Base-by-base conservation (phyloP, 2,113 vertebrate species). In the Haliaeetus leucogaster region DNA sequence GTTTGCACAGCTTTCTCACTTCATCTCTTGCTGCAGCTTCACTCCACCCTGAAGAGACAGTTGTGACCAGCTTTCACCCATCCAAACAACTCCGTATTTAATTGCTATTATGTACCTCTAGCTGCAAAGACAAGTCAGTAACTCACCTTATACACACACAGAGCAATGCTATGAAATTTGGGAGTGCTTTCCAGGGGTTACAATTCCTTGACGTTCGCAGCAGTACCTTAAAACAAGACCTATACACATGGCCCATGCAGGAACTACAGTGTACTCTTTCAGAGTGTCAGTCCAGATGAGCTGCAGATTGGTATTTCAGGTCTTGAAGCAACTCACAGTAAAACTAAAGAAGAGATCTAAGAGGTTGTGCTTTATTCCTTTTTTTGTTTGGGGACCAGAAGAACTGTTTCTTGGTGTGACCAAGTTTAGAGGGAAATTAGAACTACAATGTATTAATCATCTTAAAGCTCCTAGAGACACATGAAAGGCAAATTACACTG, bases 401-500 rank as follows among this genome's bases (percentile, higher is more conserved):
- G 11, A 70, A 52, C 12, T 68, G 23, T 68, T 74, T 72, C 43
- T 81, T 68, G 12, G 36, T 87, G 22, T 70, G 40, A 36, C 25
- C 53, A 87, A 23, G 6, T 40, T 87, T 52, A 92, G 26, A 82
- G 2, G 9, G 20, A 86, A 95, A 84, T 68, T 26, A 82, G 53
- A 76, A 79, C 68, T 86, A 43, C 9, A 68, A 66, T 6, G 11
- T 65, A 59, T 76, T 92, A 79, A 94, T 87, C n/a, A 73, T 80
- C 40, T 92, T 86, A 79, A 95, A 94, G 20, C 48, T 87, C 40
- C 43, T 56, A 86, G 53, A 85, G 38, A 61, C 61, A 83, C 55
- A 71, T 29, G 55, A 89, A 82, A 94, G 82, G 85, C 85, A 85
- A 88, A 66, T 91, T 63, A 45, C 42, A 73, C 32, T 71, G 86